These are phyloP conservation scores for Aselliscus stoliczkanus DNA, from an alignment of 2,797 vertebrate genomes.

Conservation along the genomic window DNA sequence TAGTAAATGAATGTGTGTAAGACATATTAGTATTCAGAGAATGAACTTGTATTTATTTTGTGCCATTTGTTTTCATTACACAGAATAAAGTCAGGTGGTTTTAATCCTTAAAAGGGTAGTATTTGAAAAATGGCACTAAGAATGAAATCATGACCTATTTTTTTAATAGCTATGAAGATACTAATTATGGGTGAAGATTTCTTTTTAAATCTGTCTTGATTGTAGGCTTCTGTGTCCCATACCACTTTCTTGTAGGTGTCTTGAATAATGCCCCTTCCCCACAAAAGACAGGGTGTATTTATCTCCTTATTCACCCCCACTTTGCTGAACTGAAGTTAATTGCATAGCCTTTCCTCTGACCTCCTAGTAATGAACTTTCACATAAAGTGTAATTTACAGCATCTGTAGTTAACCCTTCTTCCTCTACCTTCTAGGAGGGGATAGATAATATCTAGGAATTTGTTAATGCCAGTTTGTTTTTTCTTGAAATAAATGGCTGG, in stretches of 20 bases:
- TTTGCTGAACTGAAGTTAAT: slow-evolving; percentile 56
- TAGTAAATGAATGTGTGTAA: slow-evolving; percentile 47
- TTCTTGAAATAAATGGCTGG: slow-evolving; percentile 36
- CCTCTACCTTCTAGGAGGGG: neutral
- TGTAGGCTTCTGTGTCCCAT: slow-evolving; percentile 51
- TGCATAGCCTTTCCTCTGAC: slow-evolving; percentile 33
- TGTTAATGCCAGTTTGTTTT: slow-evolving; percentile 21
- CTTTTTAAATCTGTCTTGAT: slow-evolving; percentile 58
- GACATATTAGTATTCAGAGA: slow-evolving; percentile 63
- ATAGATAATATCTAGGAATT: slow-evolving; percentile 47
- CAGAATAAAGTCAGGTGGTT: slow-evolving; percentile 74
- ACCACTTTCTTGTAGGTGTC: slow-evolving; percentile 55
- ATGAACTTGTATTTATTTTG: slow-evolving; percentile 77
- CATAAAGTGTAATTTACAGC: slow-evolving; percentile 29
- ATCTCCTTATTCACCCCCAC: slow-evolving; percentile 42
- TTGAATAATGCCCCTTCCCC: slow-evolving; percentile 49
- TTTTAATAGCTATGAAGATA: slow-evolving; percentile 79
- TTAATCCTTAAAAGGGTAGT: slow-evolving; percentile 68
- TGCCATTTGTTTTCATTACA: slow-evolving; percentile 79
- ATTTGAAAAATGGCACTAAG: slow-evolving; percentile 76
- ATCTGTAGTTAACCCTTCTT: slow-evolving; percentile 45
- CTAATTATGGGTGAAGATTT: slow-evolving; percentile 79
- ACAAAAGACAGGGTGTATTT: slow-evolving; percentile 69
- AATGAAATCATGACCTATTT: slow-evolving; percentile 76
- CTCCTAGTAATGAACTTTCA: slow-evolving; percentile 49